These are phyloP conservation scores for Thelaira solivaga DNA, from an alignment of 2,888 invertebrate species.

Conservation along the genomic window DNA sequence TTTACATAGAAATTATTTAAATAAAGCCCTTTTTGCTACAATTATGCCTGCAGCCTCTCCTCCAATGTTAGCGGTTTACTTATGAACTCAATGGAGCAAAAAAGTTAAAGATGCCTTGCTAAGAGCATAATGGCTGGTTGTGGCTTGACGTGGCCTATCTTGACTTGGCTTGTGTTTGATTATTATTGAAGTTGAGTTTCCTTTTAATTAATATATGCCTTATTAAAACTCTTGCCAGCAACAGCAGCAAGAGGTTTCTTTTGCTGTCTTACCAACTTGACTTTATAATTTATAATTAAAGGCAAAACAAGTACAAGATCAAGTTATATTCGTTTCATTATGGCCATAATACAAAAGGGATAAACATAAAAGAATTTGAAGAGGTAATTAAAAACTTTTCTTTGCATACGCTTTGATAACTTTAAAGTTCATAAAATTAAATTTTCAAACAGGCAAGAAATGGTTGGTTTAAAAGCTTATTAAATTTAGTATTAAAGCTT, in stretches of 20 bases:
- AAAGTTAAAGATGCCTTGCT: conserved; percentile 26
- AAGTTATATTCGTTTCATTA: conserved; percentile 19
- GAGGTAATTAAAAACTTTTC: conserved; percentile 55
- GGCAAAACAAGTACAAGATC: conserved; percentile 18
- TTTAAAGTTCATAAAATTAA: too few relatives aligned
- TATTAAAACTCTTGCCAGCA: conserved; percentile 46
- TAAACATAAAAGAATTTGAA: conserved; percentile 22
- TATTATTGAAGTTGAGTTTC: conserved; percentile 48
- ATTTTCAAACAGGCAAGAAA: too few relatives aligned
- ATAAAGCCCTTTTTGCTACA: conserved; percentile 36
- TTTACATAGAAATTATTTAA: conserved; percentile 60
- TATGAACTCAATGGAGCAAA: conserved; percentile 1
- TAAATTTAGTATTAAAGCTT: too few relatives aligned
- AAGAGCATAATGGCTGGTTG: neutral
- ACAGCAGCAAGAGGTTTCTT: neutral
- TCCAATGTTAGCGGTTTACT: neutral
- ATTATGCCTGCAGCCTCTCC: neutral
- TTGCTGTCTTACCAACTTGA: conserved; percentile 26
- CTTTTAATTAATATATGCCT: conserved; percentile 65
- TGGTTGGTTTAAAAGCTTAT: too few relatives aligned
- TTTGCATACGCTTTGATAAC: neutral
- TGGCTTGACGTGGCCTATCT: conserved; percentile 13
- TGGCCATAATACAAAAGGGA: conserved; percentile 34
- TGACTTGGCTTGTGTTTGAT: conserved; percentile 28
- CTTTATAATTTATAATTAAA: conserved; percentile 32